Conservation (phyloP, 2,888 invertebrate species). For the Drosophila kuntzei region DNA sequence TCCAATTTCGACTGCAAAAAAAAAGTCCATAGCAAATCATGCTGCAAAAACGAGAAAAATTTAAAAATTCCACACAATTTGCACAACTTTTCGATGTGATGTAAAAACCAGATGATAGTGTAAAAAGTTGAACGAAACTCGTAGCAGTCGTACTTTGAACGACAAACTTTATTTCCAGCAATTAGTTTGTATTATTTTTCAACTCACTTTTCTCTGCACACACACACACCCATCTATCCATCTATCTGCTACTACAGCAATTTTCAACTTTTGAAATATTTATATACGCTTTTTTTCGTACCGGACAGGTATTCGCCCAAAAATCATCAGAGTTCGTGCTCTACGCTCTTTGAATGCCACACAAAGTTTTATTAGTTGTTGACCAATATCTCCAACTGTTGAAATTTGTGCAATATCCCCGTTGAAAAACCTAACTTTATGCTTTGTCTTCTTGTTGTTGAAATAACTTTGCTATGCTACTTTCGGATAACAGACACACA, state of each 20-base stretch:
- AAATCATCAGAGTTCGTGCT: constrained; percentile 40
- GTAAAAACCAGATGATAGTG: constrained; percentile 33
- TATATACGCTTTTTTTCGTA: constrained; percentile 37
- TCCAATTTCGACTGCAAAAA: constrained; percentile 41
- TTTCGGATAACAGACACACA: neutral
- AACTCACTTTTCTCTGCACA: constrained; percentile 41
- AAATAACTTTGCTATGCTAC: constrained; percentile 27
- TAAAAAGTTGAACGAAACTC: constrained; percentile 59
- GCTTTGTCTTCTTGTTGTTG: constrained; percentile 36
- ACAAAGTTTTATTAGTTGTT: constrained; percentile 75
- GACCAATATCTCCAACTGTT: constrained; percentile 58
- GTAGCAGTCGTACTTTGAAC: constrained; percentile 49
- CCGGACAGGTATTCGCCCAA: constrained; percentile 33
- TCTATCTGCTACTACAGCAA: constrained; percentile 41
- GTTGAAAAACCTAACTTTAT: constrained; percentile 39
- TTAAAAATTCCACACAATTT: constrained; percentile 65
- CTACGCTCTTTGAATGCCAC: constrained; percentile 54
- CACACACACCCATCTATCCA: neutral
- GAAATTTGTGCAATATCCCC: constrained; percentile 16
- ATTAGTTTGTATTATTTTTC: constrained; percentile 76
- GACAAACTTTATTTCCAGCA: constrained; percentile 72
- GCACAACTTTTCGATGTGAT: constrained; percentile 51
- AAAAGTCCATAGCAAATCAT: constrained; percentile 36
- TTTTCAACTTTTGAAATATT: constrained; percentile 73
- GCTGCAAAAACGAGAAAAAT: constrained; percentile 49